phyloP scores from a whole-genome alignment of 2,113 vertebrate species.

The Okapia johnstoni region DNA sequence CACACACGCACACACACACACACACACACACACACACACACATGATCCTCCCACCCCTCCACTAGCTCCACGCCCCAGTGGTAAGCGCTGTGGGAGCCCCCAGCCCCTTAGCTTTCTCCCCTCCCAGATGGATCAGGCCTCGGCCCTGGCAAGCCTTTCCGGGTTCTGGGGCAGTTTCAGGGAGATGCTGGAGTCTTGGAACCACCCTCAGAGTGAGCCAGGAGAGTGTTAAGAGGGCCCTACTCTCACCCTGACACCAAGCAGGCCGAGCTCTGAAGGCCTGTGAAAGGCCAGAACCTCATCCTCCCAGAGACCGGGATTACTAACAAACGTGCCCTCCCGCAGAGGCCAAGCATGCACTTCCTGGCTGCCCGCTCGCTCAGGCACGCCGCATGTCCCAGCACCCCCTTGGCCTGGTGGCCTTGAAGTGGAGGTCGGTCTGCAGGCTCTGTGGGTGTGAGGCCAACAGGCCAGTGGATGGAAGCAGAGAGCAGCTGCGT shows the following conservation, averaged over 20 bases:
- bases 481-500: neutral
- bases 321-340: neutral
- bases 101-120: neutral
- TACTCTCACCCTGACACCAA: neutral
- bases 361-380: neutral
- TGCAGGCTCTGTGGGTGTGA: neutral
- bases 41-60: accelerated
- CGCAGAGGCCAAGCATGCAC: neutral
- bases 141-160: neutral
- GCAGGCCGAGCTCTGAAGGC: slow-evolving; percentile 31
- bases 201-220: neutral
- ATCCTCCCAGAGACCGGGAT: neutral
- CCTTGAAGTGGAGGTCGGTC: neutral
- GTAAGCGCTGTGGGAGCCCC: neutral
- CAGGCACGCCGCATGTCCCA: neutral
- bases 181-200: neutral
- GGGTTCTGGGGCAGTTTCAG: neutral
- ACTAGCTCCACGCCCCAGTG: accelerated
- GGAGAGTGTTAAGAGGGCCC: neutral
- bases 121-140: neutral
- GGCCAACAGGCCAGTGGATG: neutral
- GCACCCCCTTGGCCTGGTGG: neutral
- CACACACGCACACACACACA: too few relatives aligned
- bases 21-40: too few relatives aligned
- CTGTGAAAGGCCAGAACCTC: slow-evolving; percentile 38